Evolutionary conservation across 2,113 vertebrate genomes (phyloP).

Genomic region (Manacus vitellinus): DNA sequence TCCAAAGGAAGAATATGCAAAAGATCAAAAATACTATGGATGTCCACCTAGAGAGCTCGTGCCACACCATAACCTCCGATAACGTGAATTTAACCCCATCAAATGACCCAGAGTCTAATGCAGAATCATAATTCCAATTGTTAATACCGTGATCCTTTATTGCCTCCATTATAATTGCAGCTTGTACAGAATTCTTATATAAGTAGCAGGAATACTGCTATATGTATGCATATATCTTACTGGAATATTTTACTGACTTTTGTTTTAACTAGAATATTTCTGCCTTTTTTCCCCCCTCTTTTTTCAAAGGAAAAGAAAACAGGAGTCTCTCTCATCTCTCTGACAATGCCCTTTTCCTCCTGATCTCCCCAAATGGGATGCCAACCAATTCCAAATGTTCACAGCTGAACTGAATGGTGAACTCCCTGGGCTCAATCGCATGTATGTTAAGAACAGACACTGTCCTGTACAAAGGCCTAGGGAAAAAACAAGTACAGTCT

Average conservation of each 20-base stretch:
- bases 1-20: neutral
- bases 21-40: neutral
- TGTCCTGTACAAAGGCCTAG: neutral
- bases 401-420: neutral
- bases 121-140: neutral
- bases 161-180: neutral
- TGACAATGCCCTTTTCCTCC: neutral
- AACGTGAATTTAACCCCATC: neutral
- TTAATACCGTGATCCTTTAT: neutral
- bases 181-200: neutral
- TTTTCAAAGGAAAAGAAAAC: neutral
- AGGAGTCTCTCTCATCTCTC: neutral
- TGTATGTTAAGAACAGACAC: neutral
- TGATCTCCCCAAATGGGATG: neutral
- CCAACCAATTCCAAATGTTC: neutral
- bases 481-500: neutral
- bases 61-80: neutral
- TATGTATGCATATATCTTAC: neutral
- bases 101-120: neutral
- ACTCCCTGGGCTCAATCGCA: neutral
- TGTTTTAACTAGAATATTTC: neutral
- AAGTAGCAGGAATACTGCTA: neutral
- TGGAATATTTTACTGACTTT: neutral
- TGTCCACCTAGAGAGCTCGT: neutral
- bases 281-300: neutral